Evolutionary conservation across 2,113 vertebrate species (phyloP), one percentile per base, ranked within the genome.

Genomic region (Cariama cristata): DNA sequence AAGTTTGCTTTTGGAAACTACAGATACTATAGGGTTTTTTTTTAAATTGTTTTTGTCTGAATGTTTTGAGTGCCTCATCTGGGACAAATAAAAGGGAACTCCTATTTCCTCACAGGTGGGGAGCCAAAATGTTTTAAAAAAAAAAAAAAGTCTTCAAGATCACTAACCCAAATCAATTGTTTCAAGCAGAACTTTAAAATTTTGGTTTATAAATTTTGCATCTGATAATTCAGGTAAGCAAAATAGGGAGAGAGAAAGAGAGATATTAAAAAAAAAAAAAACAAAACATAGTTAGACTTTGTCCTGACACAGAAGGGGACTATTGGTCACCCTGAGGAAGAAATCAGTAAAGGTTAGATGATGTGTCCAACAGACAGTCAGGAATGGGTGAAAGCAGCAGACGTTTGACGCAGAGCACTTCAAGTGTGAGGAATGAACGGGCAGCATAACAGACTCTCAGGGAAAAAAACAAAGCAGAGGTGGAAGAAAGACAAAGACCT

Each of bases 1-100:
- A 76, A 1, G 2, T 72, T 63, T 69, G 4, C 6, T 82, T 30
- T 81, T 79, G n/a, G 13, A 64, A 92, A 9, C 3, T 30, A 35
- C 7, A 42, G 45, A 35, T 12, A 38, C 4, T 1, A 26, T 22
- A 6, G 6, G 1, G 2, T 5, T 2, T 3, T 44, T 59, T 45
- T 19, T n/a, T 7, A 27, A 42, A 20, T 33, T 22, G 2, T 2
- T 63, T 68, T 66, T 81, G 8, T 73, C 33, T 92, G 27, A 76
- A 58, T 35, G 1, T 35, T 84, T 52, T 40, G 32, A 32, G 13
- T 62, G 11, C 2, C 14, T 91, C 3, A 40, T 26, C 0, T 6
- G 23, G 21, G 35, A 49, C 6, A 92, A 67, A 47, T n/a, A 42
- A 84, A 86, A 59, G 8, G 6, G 2, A n/a, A 22, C 1, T 28